Evolutionary conservation across 1,140 invertebrate species (phyloP).

Genomic region (Drosophila orena): DNA sequence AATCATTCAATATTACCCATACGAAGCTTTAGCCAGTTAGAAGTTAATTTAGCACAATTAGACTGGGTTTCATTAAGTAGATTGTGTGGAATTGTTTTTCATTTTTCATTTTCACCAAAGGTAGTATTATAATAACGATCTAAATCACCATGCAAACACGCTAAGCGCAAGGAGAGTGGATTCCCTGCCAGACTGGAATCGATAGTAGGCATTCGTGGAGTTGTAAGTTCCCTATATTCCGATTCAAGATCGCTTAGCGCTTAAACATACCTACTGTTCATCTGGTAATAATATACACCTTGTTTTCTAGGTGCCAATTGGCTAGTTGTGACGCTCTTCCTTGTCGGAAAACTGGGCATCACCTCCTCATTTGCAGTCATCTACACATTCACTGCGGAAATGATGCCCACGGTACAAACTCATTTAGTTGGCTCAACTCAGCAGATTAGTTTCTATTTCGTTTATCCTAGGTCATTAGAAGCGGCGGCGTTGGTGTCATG

Average conservation of each 20-base stretch:
- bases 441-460: neutral
- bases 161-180: conserved; percentile 51
- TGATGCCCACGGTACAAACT: conserved; percentile 87
- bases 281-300: neutral
- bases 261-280: too few species aligned
- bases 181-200: conserved; percentile 37
- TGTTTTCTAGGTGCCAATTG: conserved; percentile 84
- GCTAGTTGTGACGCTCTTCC: conserved; percentile 86
- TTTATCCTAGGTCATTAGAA: conserved; percentile 82
- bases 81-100: too few species aligned
- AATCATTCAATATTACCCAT: neutral
- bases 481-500: conserved; percentile 87
- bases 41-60: neutral
- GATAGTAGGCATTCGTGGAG: conserved; percentile 13
- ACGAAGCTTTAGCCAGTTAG: neutral
- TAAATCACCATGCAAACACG: conserved; percentile 23
- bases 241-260: neutral
- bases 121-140: neutral
- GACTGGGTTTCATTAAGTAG: too few species aligned
- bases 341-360: conserved; percentile 88
- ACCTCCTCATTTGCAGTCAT: conserved; percentile 87
- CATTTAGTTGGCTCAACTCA: neutral
- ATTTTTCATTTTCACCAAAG: too few species aligned
- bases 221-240: neutral
- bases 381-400: conserved; percentile 88